Percentiles rank a stretch among this genome's conserved stretches.
Evolutionary conservation across 2,113 vertebrate species (phyloP).

Genomic region (Tyrannus savana): DNA sequence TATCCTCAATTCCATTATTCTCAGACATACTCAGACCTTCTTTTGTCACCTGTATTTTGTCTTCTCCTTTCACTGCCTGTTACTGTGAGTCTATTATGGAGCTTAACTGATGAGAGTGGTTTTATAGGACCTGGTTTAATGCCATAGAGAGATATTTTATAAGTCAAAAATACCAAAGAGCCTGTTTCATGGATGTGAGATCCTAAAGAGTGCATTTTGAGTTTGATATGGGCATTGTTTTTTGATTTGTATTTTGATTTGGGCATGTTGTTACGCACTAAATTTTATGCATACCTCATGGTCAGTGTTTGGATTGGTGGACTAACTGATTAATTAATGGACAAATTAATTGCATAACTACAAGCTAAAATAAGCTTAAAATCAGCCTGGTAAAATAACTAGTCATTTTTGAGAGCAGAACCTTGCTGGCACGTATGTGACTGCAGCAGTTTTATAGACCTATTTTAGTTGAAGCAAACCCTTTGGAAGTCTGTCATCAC

Average conservation of each 20-base stretch:
- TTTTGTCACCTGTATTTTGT: neutral
- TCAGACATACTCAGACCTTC: neutral
- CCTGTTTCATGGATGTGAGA: neutral
- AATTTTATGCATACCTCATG: neutral
- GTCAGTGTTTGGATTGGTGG: neutral
- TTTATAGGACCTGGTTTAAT: neutral
- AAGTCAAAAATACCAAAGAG: neutral
- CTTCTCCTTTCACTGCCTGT: neutral
- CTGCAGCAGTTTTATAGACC: neutral
- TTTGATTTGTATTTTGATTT: neutral
- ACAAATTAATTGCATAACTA: neutral
- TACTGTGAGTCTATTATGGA: neutral
- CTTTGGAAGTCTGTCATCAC: neutral
- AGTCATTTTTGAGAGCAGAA: neutral
- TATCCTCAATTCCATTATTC: neutral
- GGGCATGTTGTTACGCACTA: fast-evolving
- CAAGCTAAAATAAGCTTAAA: neutral
- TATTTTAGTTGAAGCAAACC: neutral
- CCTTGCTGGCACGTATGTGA: fast-evolving
- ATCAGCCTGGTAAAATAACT: neutral
- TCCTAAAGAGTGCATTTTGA: neutral
- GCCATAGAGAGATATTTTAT: neutral
- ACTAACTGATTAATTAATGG: neutral
- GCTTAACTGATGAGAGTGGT: neutral
- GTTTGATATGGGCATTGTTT: too few species aligned